phyloP scores from a whole-genome alignment of 2,888 invertebrate species.

The Athalia circularis region DNA sequence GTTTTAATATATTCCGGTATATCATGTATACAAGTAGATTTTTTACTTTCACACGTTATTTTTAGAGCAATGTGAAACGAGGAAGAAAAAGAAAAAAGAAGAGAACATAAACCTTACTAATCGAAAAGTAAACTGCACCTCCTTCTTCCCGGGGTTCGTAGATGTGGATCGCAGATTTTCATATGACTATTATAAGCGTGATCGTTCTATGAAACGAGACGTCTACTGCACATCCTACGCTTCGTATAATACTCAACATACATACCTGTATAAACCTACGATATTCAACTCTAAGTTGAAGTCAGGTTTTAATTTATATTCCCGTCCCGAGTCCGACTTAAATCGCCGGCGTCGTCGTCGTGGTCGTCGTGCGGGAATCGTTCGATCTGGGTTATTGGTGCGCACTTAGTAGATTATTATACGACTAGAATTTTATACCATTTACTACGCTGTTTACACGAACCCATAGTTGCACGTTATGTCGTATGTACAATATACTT shows the following conservation, averaged over 20 bases:
- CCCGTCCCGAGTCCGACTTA: slow-evolving; percentile 30
- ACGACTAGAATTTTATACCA: slow-evolving; percentile 35
- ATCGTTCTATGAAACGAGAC: slow-evolving; percentile 13
- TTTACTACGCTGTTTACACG: slow-evolving; percentile 1
- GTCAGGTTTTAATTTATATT: slow-evolving; percentile 44
- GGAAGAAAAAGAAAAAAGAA: no score
- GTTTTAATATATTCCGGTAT: background rate
- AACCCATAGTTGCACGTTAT: background rate
- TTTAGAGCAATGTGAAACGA: no score
- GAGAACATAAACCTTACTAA: no score
- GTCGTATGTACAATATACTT: background rate
- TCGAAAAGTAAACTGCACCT: no score
- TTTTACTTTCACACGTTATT: background rate
- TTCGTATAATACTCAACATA: background rate
- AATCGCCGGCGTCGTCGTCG: slow-evolving; percentile 25
- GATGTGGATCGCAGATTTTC: slow-evolving; percentile 9
- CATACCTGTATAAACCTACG: background rate
- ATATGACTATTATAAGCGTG: background rate
- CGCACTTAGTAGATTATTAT: slow-evolving; percentile 19
- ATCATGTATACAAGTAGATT: background rate
- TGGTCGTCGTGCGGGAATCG: background rate
- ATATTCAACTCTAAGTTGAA: slow-evolving; percentile 5
- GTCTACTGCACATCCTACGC: background rate
- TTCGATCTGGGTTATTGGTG: slow-evolving; percentile 43
- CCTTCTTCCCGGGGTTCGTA: background rate